Evolutionary conservation across 2,888 invertebrate genomes (phyloP).

Genomic region (Drosophila colorata): DNA sequence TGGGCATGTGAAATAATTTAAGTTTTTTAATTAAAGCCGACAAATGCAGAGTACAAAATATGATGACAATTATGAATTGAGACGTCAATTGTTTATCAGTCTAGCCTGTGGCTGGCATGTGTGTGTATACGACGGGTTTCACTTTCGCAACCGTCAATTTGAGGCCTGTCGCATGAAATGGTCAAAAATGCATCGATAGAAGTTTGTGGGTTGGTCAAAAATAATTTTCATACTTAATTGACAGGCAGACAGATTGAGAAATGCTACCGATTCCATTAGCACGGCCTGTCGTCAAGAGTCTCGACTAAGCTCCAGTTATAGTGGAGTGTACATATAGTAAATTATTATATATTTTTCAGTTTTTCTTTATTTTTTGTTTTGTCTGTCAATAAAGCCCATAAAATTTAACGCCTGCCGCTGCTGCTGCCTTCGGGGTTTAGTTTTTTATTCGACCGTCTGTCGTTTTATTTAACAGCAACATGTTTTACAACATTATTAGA

Average conservation of each 20-base stretch:
- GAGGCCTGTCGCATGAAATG: conserved; percentile 59
- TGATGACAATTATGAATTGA: conserved; percentile 67
- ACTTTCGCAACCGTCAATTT: conserved; percentile 48
- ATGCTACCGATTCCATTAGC: conserved; percentile 75
- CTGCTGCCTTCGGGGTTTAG: conserved; percentile 54
- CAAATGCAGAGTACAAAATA: conserved; percentile 32
- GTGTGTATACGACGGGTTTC: conserved; percentile 8
- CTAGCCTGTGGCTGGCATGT: background rate
- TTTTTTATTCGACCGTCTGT: conserved; percentile 49
- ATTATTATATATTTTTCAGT: conserved; percentile 16
- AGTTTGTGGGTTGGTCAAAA: conserved; percentile 54
- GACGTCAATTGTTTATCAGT: conserved; percentile 52
- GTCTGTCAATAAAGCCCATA: conserved; percentile 45
- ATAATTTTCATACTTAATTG: conserved; percentile 73
- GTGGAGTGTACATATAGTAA: background rate
- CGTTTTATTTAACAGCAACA: conserved; percentile 68
- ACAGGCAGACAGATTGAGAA: conserved; percentile 56
- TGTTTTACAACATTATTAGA: conserved; percentile 80
- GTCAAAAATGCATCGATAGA: conserved; percentile 56
- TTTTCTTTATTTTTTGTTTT: conserved; percentile 24
- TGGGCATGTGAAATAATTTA: conserved; percentile 44
- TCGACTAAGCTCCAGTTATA: conserved; percentile 10
- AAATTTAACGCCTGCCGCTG: conserved; percentile 41
- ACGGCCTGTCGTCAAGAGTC: conserved; percentile 53
- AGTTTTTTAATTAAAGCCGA: conserved; percentile 62